phyloP scores from a whole-genome alignment of 1,140 invertebrate genomes.

The Sminthurinus signatus region DNA sequence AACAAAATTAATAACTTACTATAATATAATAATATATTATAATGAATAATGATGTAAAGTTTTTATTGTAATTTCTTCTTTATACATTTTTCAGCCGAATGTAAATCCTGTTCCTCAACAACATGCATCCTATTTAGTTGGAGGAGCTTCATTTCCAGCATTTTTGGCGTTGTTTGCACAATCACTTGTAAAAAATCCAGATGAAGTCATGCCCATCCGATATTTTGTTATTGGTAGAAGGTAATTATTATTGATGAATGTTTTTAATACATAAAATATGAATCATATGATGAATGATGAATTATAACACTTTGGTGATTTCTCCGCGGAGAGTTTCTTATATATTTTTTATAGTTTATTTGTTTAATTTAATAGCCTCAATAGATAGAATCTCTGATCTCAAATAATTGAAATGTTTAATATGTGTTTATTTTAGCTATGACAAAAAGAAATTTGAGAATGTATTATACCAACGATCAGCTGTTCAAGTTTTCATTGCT shows the following conservation, averaged over 20 bases:
- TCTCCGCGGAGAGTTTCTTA: no score
- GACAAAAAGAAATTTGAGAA: neutral
- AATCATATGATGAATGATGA: no score
- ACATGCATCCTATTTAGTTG: constrained; percentile 28
- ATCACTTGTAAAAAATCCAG: constrained; percentile 14
- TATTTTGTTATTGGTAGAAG: constrained; percentile 35
- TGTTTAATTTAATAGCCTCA: no score
- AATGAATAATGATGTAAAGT: neutral
- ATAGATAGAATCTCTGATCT: constrained; percentile 4
- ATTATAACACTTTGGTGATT: no score
- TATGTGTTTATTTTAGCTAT: no score
- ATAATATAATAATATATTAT: no score
- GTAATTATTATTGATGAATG: no score
- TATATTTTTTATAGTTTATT: no score
- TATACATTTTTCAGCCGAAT: constrained; percentile 1
- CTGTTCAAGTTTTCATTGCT: constrained; percentile 28
- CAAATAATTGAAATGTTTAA: constrained; percentile 1
- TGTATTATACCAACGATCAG: constrained; percentile 9
- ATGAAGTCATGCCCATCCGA: constrained; percentile 19
- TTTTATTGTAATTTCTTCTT: neutral
- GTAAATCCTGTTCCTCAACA: neutral
- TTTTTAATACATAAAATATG: no score
- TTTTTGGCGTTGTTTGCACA: constrained; percentile 27
- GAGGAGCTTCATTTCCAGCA: constrained; percentile 30
- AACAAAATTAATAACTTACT: no score